phyloP scores from a whole-genome alignment of 53 echinoderm and acorn worm species.

The Paelopatides confundens region DNA sequence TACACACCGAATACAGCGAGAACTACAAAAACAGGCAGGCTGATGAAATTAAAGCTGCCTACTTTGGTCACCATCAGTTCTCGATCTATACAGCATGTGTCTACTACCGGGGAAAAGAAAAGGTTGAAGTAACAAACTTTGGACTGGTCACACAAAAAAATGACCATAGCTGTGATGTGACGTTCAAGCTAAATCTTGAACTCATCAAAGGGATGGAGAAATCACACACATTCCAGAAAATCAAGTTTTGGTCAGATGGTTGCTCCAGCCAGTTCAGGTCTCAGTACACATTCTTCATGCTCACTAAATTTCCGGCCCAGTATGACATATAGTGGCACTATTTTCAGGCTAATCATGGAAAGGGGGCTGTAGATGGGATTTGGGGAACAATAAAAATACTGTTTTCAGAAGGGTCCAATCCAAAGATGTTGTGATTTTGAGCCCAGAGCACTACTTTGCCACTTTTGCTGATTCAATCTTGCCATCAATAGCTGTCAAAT shows the following conservation, averaged over 20 bases:
- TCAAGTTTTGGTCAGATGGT: too few species aligned
- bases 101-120: not conserved
- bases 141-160: not conserved
- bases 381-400: not conserved
- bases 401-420: slow-evolving; percentile 7
- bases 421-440: not conserved
- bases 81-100: not conserved
- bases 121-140: not conserved
- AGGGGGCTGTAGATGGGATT: slow-evolving; percentile 19
- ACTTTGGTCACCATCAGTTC: slow-evolving; percentile 2
- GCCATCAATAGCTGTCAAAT: not conserved
- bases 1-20: not conserved
- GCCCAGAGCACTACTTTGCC: slow-evolving; percentile 18
- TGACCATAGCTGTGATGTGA: not conserved
- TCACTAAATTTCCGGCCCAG: not conserved
- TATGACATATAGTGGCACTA: slow-evolving; percentile 16
- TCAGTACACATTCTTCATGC: slow-evolving; percentile 2
- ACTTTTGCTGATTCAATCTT: slow-evolving; percentile 13
- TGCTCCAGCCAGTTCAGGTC: too few species aligned
- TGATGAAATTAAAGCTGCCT: slow-evolving; percentile 9
- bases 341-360: slow-evolving; percentile 21
- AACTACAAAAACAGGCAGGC: slow-evolving; percentile 19
- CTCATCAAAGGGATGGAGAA: not conserved
- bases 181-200: not conserved
- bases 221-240: not conserved